These are phyloP conservation scores for Rhagophthalmus giganteus DNA, from an alignment of 2,888 invertebrate species.

Conservation along the genomic window DNA sequence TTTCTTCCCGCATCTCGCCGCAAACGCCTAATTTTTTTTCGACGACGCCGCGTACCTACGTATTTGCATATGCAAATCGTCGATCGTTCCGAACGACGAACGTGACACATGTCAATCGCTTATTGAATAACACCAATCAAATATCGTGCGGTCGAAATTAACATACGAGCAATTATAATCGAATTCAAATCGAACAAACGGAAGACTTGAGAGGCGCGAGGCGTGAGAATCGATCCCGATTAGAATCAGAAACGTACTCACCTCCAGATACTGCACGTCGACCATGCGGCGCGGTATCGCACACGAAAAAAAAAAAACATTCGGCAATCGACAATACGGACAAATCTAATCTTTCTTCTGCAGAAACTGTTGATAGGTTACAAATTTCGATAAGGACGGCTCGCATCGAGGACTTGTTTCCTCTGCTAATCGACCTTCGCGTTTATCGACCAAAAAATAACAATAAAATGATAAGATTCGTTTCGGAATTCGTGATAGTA, in stretches of 20 bases:
- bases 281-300: no score
- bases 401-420: not conserved
- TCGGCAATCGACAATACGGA: not conserved
- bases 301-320: not conserved
- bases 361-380: not conserved
- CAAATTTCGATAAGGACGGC: not conserved
- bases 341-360: not conserved
- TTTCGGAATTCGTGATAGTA: no score
- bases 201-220: not conserved
- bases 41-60: not conserved
- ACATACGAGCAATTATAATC: constrained; percentile 24
- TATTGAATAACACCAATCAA: constrained; percentile 26
- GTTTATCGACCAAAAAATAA: no score
- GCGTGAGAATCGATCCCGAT: constrained; percentile 19
- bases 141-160: constrained; percentile 26
- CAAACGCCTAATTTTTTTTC: not conserved
- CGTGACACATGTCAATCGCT: constrained; percentile 33
- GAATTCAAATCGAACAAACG: constrained; percentile 9
- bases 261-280: no score
- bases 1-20: no score
- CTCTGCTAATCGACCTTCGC: not conserved
- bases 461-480: no score
- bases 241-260: constrained; percentile 9
- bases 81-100: constrained; percentile 18
- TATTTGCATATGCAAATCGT: constrained; percentile 11